Conservation (phyloP, 2,113 vertebrate species). For the Odobenus rosmarus region DNA sequence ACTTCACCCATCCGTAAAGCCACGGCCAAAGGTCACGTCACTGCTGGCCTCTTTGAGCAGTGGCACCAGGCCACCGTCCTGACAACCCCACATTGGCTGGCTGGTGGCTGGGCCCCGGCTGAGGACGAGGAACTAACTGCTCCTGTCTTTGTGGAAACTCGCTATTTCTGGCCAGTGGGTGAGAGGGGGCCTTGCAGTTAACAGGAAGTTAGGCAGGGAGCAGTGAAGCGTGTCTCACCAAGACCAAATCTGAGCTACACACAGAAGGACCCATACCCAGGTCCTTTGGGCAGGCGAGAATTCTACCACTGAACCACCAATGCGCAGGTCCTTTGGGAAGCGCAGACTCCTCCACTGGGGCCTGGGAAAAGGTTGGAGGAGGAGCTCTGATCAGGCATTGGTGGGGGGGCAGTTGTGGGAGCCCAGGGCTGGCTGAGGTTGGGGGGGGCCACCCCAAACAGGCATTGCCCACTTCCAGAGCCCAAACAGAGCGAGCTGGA, state of each 20-base stretch:
- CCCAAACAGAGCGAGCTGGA: background rate
- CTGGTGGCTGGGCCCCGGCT: too few relatives aligned
- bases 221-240: background rate
- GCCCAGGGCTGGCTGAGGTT: background rate
- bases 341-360: background rate
- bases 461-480: background rate
- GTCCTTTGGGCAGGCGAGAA: background rate
- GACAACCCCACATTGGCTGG: fast-evolving
- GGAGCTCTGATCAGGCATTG: fast-evolving
- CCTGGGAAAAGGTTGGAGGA: background rate
- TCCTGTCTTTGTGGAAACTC: background rate
- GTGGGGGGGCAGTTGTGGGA: background rate
- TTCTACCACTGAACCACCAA: too few relatives aligned
- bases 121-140: background rate
- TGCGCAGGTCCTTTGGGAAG: background rate
- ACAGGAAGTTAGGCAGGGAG: background rate
- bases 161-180: background rate
- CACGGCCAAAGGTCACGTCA: background rate
- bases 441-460: background rate
- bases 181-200: background rate
- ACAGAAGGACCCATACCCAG: background rate
- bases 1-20: background rate
- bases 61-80: background rate
- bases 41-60: background rate
- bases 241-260: background rate